Conservation (phyloP, 2,113 vertebrate species). For the Dicentrarchus labrax region DNA sequence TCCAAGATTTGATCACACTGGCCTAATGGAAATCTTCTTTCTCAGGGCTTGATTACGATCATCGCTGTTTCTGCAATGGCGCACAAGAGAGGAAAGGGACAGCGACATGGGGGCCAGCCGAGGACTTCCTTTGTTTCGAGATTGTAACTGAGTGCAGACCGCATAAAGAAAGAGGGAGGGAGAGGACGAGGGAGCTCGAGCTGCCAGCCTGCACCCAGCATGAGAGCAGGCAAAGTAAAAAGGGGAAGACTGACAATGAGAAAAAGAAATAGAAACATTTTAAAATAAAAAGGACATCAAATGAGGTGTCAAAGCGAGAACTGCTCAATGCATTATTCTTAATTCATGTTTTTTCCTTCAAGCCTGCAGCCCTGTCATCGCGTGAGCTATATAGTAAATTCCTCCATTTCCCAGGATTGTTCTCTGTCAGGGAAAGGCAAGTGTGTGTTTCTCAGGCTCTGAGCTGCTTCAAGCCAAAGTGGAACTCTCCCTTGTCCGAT, state of each 20-base stretch:
- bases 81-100: slow-evolving; percentile 31
- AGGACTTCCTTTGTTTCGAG: slow-evolving; percentile 76
- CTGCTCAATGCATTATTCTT: slow-evolving; percentile 28
- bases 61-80: slow-evolving; percentile 33
- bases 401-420: slow-evolving; percentile 76
- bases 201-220: slow-evolving; percentile 26
- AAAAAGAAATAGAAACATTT: background rate
- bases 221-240: slow-evolving; percentile 26
- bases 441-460: slow-evolving; percentile 61
- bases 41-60: slow-evolving; percentile 38
- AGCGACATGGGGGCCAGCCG: slow-evolving; percentile 43
- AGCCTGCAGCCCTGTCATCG: slow-evolving; percentile 29
- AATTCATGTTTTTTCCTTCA: slow-evolving; percentile 13
- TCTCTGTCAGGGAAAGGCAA: slow-evolving; percentile 39
- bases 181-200: slow-evolving; percentile 11
- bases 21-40: background rate
- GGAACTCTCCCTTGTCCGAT: slow-evolving; percentile 35
- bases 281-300: background rate
- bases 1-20: slow-evolving; percentile 24
- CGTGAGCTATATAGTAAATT: slow-evolving; percentile 56
- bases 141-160: slow-evolving; percentile 62
- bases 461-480: slow-evolving; percentile 18
- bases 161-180: slow-evolving; percentile 31
- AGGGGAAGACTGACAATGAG: slow-evolving; percentile 8
- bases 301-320: slow-evolving; percentile 26